Evolutionary conservation across 1,140 invertebrate genomes (phyloP), one percentile per base, ranked within the genome.

Genomic region (Zaprionus kolodkinae): DNA sequence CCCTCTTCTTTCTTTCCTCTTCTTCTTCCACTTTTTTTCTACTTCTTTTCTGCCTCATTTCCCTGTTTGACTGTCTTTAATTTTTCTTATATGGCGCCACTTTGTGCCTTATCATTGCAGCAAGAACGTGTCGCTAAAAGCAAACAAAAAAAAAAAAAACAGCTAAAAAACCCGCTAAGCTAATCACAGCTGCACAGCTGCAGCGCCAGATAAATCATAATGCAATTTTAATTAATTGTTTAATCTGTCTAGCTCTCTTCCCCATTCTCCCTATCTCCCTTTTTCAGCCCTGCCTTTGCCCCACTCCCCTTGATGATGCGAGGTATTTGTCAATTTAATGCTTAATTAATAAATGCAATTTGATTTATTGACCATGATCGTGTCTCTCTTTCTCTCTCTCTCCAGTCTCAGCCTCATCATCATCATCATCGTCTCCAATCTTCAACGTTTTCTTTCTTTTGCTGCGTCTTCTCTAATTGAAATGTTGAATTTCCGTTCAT

Each of bases 401-500:
- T 21, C 21, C 21, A 21, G 38, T 40, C 38, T 40, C 38, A 21
- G 21, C 6, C 13, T 33, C 30, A 17, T 11, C 45, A 17, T 17
- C 45, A n/a, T 38, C 36, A 38, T 1, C 40, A 45, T 48, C 45
- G 1, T 25, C 17, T 17, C 15, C 10, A 9, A 9, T 45, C 56
- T 43, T 50, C 52, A 36, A 48, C 40, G 27, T 30, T 30, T 3
- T 30, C 27, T 30, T 55, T 35, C 54, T 35, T 75, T 79, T 36
- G 27, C 36, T 35, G 33, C 33, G 7, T 35, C 36, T 50, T 30
- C 50, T 63, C 81, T 91, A 91, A 91, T 91, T 90, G 79, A 88
- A 91, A 91, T 91, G 78, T 79, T 88, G 78, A 89, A 91, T 91
- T 91, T 91, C 90, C 90, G 89, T 77, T 85, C 89, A 87, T 79